Evolutionary conservation across 2,113 vertebrate species (phyloP).

Genomic region (Pipra filicauda): DNA sequence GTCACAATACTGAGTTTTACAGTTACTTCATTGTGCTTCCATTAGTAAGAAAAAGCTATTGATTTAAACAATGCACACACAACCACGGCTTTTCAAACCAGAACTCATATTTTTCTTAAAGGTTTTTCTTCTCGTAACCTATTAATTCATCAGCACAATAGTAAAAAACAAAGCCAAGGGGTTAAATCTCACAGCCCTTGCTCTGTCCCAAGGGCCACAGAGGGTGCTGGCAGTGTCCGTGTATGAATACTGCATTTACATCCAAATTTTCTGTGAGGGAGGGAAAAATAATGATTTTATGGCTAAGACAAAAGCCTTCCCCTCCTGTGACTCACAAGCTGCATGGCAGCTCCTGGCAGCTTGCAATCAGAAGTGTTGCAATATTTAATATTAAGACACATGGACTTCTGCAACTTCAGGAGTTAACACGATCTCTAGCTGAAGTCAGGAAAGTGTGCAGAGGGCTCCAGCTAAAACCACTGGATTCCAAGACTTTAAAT

Average conservation of each 20-base stretch:
- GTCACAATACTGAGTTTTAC: not conserved
- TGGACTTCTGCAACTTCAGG: not conserved
- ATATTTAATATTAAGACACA: not conserved
- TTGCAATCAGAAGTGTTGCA: not conserved
- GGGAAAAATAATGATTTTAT: not conserved
- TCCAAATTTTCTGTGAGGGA: not conserved
- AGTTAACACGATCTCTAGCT: not conserved
- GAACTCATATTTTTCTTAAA: not conserved
- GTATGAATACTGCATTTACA: accelerated
- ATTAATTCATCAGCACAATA: not conserved
- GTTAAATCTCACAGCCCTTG: not conserved
- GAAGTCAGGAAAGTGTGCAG: not conserved
- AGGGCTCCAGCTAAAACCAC: not conserved
- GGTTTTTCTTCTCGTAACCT: not conserved
- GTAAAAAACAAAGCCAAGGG: not conserved
- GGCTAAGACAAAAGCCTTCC: not conserved
- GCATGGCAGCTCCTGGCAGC: not conserved
- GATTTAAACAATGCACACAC: not conserved
- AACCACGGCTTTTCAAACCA: not conserved
- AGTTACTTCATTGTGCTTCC: not conserved
- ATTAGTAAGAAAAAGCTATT: not conserved
- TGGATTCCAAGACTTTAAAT: not conserved
- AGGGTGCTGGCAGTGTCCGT: accelerated
- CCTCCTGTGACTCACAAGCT: not conserved
- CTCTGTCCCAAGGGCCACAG: not conserved